Percentiles rank a stretch among this genome's conserved stretches.
Evolutionary conservation across 1,140 invertebrate species (phyloP).

Genomic region (Macrotrachela quadricornifera): DNA sequence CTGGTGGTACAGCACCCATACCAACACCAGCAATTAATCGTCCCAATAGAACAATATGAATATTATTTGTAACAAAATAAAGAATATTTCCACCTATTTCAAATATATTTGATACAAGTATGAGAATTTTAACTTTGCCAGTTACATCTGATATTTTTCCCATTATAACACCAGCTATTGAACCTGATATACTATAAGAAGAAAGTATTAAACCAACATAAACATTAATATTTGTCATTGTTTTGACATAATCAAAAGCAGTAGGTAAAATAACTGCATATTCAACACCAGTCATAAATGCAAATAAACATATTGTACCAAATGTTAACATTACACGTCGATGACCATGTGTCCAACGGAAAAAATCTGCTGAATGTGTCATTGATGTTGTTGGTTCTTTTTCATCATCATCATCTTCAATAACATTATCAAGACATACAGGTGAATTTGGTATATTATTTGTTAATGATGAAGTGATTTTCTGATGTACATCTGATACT

Average conservation of each 20-base stretch:
- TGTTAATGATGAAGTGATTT: too few species aligned
- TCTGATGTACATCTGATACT: too few species aligned
- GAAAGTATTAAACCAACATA: constrained; percentile 12
- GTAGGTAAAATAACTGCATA: constrained; percentile 8
- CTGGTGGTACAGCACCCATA: constrained; percentile 2
- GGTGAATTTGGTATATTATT: too few species aligned
- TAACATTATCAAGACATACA: too few species aligned
- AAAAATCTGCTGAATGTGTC: too few species aligned
- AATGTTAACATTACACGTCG: neutral
- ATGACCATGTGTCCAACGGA: too few species aligned
- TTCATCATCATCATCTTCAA: too few species aligned
- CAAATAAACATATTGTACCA: neutral
- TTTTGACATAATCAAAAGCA: neutral
- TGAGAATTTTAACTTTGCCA: constrained; percentile 10
- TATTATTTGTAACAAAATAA: constrained; percentile 12
- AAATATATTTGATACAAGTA: constrained; percentile 13
- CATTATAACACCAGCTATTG: constrained; percentile 11
- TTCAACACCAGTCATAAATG: constrained; percentile 6
- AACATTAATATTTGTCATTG: neutral
- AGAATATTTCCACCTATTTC: constrained; percentile 12
- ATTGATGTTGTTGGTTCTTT: too few species aligned
- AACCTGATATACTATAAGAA: constrained; percentile 12
- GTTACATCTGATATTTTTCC: constrained; percentile 11
- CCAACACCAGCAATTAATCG: constrained; percentile 11
- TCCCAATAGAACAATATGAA: constrained; percentile 11